Evolutionary conservation across 2,113 vertebrate genomes (phyloP).

Genomic region (Cyanoderma ruficeps): DNA sequence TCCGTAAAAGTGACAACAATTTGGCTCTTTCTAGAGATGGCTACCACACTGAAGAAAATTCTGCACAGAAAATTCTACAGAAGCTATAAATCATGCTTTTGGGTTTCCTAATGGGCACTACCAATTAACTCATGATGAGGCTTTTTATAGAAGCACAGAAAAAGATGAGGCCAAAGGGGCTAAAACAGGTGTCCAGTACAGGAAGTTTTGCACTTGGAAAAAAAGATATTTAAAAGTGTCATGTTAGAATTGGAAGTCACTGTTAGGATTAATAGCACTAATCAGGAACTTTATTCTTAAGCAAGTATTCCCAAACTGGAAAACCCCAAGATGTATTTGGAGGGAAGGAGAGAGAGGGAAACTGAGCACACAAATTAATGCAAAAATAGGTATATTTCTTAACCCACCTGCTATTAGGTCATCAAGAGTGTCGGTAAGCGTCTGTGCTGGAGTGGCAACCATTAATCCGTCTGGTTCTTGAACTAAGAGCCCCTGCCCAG

Average conservation of each 20-base stretch:
- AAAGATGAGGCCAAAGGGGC: constrained; percentile 31
- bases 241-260: constrained; percentile 53
- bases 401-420: constrained; percentile 98
- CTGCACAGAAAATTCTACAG: not conserved
- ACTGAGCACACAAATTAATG: constrained; percentile 70
- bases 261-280: constrained; percentile 65
- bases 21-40: constrained; percentile 2
- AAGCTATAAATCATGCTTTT: not conserved
- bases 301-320: constrained; percentile 66
- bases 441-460: constrained; percentile 91
- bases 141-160: constrained; percentile 35
- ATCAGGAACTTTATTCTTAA: constrained; percentile 65
- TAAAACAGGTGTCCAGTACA: constrained; percentile 56
- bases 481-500: constrained; percentile 89
- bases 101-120: not conserved
- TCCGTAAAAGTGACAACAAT: not conserved
- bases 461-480: constrained; percentile 91
- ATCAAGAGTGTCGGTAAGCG: constrained; percentile 99
- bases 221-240: constrained; percentile 14
- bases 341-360: constrained; percentile 61
- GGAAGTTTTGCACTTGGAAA: constrained; percentile 35
- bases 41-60: not conserved
- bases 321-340: constrained; percentile 65
- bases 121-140: not conserved
- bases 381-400: constrained; percentile 77